Base-by-base conservation (phyloP, 1,140 invertebrate species). In the Melipona quadrifasciata region DNA sequence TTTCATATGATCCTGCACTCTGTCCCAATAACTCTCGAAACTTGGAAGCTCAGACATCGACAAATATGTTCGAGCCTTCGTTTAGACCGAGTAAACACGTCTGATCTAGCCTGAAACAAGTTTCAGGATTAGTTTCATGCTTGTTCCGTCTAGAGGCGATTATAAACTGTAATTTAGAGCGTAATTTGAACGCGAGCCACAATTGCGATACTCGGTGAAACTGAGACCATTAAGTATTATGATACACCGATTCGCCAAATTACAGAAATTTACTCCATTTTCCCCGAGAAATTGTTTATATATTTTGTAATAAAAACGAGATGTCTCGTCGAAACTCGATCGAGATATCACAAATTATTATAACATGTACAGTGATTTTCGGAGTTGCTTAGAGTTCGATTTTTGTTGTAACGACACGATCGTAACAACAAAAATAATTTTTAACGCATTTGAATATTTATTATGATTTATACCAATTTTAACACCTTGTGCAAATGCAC, bases 91-190 rank as follows among this genome's bases (percentile, higher is more conserved):
- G 21, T n/a, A 75, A 75, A 75, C 73, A 24, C 55, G 55, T 57
- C 55, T 34, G 31, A 75, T 75, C 73, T 58, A 75, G 55, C 55
- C n/a, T 39, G 73, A 75, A 75, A 75, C 73, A 58, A 75, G 73
- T 58, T 75, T 75, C 55, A 17, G 53, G 31, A 75, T 75, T 75
- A 75, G 73, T 75, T 75, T 58, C 73, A 39, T 58, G 55, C 55
- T n/a, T 24, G 55, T 75, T 75, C 31, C 55, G 31, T 27, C 73
- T 75, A 34, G 31, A 57, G 55, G 55, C 31, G 55, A 75, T 75
- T 75, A 75, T 55, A 75, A 17, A 14, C 51, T 55, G 72, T 55
- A 73, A 73, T 73, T 53, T 51, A 73, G 27, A 58, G 73, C 12
- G 73, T 34, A 58, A 75, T 75, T 75, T 75, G 73, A 75, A 57